phyloP scores from a whole-genome alignment of 2,888 invertebrate species.

The Eupithecia dodoneata region DNA sequence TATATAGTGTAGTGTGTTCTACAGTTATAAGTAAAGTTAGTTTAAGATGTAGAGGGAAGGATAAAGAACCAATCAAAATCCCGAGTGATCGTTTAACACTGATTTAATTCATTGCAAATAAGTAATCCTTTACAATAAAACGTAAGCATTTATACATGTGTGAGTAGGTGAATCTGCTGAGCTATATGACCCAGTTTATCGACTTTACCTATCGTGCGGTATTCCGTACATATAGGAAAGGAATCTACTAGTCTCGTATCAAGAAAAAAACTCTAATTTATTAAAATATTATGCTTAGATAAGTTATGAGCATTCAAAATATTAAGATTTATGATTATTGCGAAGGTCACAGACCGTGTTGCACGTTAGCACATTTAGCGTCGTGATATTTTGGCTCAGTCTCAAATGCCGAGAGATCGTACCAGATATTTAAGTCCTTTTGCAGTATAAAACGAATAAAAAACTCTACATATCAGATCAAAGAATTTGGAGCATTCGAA shows the following conservation, averaged over 20 bases:
- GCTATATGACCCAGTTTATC: too few species aligned
- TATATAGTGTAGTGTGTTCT: too few species aligned
- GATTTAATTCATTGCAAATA: too few species aligned
- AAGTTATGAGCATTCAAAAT: neutral
- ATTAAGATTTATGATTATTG: constrained; percentile 23
- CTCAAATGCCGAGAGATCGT: constrained; percentile 57
- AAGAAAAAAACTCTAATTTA: neutral
- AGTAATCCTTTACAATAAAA: too few species aligned
- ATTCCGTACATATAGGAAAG: too few species aligned
- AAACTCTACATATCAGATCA: constrained; percentile 34
- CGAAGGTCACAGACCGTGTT: constrained; percentile 41
- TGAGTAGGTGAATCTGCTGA: too few species aligned
- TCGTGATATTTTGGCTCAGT: constrained; percentile 57
- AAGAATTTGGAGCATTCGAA: constrained; percentile 44
- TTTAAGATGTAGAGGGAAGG: too few species aligned
- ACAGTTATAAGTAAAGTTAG: too few species aligned
- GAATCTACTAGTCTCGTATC: neutral
- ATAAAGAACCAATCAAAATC: too few species aligned
- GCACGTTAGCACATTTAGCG: constrained; percentile 34
- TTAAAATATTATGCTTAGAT: neutral
- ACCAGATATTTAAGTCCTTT: constrained; percentile 55
- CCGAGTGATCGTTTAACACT: too few species aligned
- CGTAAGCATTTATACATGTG: too few species aligned
- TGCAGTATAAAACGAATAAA: constrained; percentile 48
- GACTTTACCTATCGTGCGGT: too few species aligned